These are phyloP conservation scores for Tetanocera ferruginea DNA, from an alignment of 2,888 invertebrate species.

Conservation along the genomic window DNA sequence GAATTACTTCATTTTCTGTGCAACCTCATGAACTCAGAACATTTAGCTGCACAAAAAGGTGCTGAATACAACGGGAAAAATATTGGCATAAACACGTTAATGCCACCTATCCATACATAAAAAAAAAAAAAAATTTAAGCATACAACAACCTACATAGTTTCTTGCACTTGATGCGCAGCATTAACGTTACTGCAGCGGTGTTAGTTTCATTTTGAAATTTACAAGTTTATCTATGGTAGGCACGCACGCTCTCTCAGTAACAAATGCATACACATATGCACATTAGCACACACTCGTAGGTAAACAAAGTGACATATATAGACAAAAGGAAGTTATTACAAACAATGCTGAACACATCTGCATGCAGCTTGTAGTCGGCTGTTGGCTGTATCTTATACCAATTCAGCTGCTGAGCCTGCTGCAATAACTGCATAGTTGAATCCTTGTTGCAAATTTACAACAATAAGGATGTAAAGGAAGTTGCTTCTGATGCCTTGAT, in stretches of 20 bases:
- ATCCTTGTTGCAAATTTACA: constrained; percentile 31
- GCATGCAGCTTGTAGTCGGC: not conserved
- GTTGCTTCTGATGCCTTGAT: not conserved
- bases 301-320: not conserved
- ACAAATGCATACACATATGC: not conserved
- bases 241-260: not conserved
- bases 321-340: constrained; percentile 23
- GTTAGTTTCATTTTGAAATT: constrained; percentile 25
- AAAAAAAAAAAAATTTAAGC: not conserved
- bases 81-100: not conserved
- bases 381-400: constrained; percentile 1
- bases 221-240: constrained; percentile 16
- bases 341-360: constrained; percentile 19
- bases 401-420: not conserved
- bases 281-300: not conserved
- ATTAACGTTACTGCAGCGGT: constrained; percentile 1
- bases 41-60: not conserved
- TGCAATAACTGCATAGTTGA: constrained; percentile 12
- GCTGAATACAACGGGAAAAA: not conserved
- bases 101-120: not conserved
- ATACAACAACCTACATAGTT: not conserved
- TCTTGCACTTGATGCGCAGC: not conserved
- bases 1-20: not conserved
- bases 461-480: constrained; percentile 16
- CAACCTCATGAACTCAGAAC: not conserved